Conservation (phyloP, 2,797 vertebrate species). For the Periparus ater region DNA sequence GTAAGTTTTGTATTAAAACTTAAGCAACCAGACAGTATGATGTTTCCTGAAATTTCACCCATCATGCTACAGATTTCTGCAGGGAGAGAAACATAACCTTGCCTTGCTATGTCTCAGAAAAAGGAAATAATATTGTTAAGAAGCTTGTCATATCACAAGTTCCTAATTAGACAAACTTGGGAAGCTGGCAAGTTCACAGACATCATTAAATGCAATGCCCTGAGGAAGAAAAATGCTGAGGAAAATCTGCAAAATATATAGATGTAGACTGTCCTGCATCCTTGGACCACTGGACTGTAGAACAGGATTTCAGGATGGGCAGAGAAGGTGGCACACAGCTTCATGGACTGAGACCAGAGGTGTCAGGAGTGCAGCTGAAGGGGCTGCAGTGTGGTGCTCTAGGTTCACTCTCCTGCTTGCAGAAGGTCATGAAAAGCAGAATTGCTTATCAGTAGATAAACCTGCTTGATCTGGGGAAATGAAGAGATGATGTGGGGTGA, state of each 20-base stretch:
- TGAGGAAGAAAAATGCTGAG: neutral
- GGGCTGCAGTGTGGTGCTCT: neutral
- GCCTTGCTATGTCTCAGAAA: slow-evolving; percentile 55
- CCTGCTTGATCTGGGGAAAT: neutral
- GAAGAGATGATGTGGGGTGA: neutral
- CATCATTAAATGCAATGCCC: neutral
- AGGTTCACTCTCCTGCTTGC: neutral
- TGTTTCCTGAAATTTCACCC: slow-evolving; percentile 60
- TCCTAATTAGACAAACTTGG: slow-evolving; percentile 11
- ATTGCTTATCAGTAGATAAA: neutral
- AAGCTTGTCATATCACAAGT: slow-evolving; percentile 38
- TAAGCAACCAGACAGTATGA: slow-evolving; percentile 51
- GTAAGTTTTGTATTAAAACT: slow-evolving; percentile 68
- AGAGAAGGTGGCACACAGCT: neutral
- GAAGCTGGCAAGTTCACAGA: slow-evolving; percentile 1
- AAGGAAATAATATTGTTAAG: slow-evolving; percentile 53
- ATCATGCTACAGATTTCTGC: slow-evolving; percentile 63
- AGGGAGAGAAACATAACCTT: slow-evolving; percentile 51
- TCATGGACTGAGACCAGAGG: neutral
- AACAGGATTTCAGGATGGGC: neutral
- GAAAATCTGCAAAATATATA: neutral
- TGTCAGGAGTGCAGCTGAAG: neutral
- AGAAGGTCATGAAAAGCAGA: neutral
- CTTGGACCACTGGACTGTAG: neutral
- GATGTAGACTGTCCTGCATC: neutral